Evolutionary conservation across 92 coral and sea anemone species (phyloP).

Genomic region (Chrysogorgia sp.): DNA sequence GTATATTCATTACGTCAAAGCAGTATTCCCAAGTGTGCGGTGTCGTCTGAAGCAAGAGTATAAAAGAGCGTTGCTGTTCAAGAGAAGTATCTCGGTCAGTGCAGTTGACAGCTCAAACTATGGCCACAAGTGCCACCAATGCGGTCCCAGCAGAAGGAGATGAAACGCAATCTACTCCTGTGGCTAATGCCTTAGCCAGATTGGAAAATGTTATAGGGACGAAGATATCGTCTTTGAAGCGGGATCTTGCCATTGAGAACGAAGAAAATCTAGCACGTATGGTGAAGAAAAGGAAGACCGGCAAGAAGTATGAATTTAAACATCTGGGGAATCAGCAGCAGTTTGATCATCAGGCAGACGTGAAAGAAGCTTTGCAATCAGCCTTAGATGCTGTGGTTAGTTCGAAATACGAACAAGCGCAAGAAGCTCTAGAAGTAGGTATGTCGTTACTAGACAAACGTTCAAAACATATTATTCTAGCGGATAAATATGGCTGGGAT

Average conservation of each 20-base stretch:
- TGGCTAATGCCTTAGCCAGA: no score
- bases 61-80: no score
- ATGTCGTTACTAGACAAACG: background rate
- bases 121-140: no score
- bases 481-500: constrained; percentile 16
- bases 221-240: background rate
- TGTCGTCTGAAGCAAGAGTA: no score
- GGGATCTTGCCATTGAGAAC: background rate
- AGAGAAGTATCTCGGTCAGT: no score
- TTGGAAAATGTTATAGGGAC: background rate
- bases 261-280: background rate
- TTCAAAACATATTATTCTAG: background rate
- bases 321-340: background rate
- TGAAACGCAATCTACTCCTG: no score
- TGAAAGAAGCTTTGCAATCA: background rate
- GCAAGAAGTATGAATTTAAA: background rate
- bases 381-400: constrained; percentile 3
- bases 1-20: no score
- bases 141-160: no score
- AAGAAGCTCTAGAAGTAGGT: constrained; percentile 1
- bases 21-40: no score
- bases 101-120: no score
- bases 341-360: background rate
- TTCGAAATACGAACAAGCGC: constrained; percentile 5
- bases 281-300: background rate